phyloP scores from a whole-genome alignment of 2,797 vertebrate genomes.

The Spondyliosoma cantharus region DNA sequence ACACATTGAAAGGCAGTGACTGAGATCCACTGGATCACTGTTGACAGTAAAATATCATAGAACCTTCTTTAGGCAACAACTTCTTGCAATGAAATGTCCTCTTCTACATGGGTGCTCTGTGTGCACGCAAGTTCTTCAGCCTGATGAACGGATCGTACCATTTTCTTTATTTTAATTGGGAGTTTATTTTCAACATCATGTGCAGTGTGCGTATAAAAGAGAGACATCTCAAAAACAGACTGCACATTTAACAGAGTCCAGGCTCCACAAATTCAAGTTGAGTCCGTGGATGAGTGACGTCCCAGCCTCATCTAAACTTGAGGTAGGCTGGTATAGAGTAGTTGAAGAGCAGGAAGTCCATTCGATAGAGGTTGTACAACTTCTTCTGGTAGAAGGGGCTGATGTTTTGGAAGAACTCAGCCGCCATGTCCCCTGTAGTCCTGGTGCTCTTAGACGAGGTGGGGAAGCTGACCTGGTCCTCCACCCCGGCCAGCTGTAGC shows the following conservation, averaged over 20 bases:
- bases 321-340: constrained; percentile 91
- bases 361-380: constrained; percentile 92
- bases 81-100: constrained; percentile 19
- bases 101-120: not conserved
- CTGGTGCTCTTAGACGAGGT: constrained; percentile 83
- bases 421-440: constrained; percentile 85
- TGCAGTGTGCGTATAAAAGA: constrained; percentile 26
- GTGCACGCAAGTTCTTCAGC: not conserved
- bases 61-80: constrained; percentile 1
- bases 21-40: constrained; percentile 28
- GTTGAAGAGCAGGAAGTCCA: constrained; percentile 96
- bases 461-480: constrained; percentile 86
- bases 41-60: constrained; percentile 43
- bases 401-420: constrained; percentile 89
- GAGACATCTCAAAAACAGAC: not conserved
- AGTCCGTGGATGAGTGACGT: constrained; percentile 8
- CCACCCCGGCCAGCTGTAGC: constrained; percentile 86
- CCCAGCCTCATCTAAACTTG: constrained; percentile 83
- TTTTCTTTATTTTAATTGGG: constrained; percentile 9
- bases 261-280: constrained; percentile 5
- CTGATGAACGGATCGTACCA: constrained; percentile 6
- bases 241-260: constrained; percentile 3
- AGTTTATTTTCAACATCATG: not conserved
- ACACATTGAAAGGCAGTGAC: constrained; percentile 62
- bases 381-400: constrained; percentile 93